Base-by-base conservation (phyloP, 2,797 vertebrate species). In the Acanthurus lineatus region DNA sequence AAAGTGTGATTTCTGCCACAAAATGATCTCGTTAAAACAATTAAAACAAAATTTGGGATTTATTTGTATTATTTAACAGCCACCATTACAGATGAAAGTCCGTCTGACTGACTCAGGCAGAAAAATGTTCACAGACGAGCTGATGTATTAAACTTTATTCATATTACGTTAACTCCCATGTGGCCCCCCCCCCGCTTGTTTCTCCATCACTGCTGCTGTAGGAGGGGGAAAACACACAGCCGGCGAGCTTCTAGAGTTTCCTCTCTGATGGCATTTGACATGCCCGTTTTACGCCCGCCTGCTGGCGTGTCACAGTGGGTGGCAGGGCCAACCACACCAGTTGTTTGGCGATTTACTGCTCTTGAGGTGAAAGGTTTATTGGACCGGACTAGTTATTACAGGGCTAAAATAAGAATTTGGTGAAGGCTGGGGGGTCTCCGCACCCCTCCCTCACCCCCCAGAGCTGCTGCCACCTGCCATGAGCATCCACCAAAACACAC, bases 281-380 rank as follows among this genome's bases (percentile, higher is more conserved):
- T 90, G 94, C 91, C 92, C 92, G 81, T 91, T 91, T 88, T 89
- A 85, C 84, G 82, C 93, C 91, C 89, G 85, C 91, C 89, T 82
- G 90, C 91, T 81, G 86, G 73, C 57, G 80, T 60, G 84, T 86
- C 94, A 86, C 92, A 88, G 94, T 96, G 95, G 95, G 94, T 96
- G 95, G 95, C 93, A 89, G 78, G 80, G 76, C 86, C 89, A 74
- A 84, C 86, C 87, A 71, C 90, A 89, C 85, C 95, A 95, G 94
- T 95, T 96, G 94, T 94, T 91, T 86, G 78, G 79, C 76, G 88
- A 96, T 95, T 95, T 95, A 96, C 85, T 66, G 81, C 89, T 73
- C 52, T 44, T 6, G 32, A 74, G 93, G 92, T 94, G 91, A 93
- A 94, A 93, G 93, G 91, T 95, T 94, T 95, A 94, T 93, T 94